Percentiles rank a stretch among this genome's conserved stretches.
Evolutionary conservation across 1,140 invertebrate species (phyloP).

Genomic region (Carcinoscorpius rotundicauda): DNA sequence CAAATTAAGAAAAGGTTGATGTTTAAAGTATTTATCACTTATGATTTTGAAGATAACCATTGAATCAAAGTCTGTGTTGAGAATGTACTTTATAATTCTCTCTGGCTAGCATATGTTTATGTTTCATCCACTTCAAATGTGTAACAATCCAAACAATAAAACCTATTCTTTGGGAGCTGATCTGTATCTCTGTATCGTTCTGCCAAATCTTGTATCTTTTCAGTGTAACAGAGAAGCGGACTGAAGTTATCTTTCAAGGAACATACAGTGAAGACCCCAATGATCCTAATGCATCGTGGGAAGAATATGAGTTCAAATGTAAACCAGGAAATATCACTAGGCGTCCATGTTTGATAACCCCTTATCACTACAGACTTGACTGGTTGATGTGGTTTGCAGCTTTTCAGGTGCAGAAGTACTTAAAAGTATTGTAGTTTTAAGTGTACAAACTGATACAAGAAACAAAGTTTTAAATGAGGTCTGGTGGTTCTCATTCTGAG

Average conservation of each 20-base stretch:
- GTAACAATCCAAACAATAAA: too few species aligned
- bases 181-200: too few species aligned
- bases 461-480: too few species aligned
- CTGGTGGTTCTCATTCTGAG: neutral
- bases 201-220: constrained; percentile 8
- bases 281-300: constrained; percentile 29
- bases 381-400: constrained; percentile 40
- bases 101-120: too few species aligned
- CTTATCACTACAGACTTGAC: constrained; percentile 38
- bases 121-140: too few species aligned
- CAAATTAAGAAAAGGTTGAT: too few species aligned
- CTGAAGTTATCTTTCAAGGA: constrained; percentile 36
- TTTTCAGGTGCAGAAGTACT: constrained; percentile 31
- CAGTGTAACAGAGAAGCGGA: constrained; percentile 36
- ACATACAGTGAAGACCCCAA: constrained; percentile 27
- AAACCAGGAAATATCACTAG: constrained; percentile 34
- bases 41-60: too few species aligned
- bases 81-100: too few species aligned
- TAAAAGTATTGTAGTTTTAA: constrained; percentile 10
- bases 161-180: too few species aligned
- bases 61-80: too few species aligned
- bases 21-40: too few species aligned
- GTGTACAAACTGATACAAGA: too few species aligned
- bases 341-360: constrained; percentile 36
- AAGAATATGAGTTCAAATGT: constrained; percentile 39